These are phyloP conservation scores for Limanda limanda DNA, from an alignment of 2,113 vertebrate species.

Conservation along the genomic window DNA sequence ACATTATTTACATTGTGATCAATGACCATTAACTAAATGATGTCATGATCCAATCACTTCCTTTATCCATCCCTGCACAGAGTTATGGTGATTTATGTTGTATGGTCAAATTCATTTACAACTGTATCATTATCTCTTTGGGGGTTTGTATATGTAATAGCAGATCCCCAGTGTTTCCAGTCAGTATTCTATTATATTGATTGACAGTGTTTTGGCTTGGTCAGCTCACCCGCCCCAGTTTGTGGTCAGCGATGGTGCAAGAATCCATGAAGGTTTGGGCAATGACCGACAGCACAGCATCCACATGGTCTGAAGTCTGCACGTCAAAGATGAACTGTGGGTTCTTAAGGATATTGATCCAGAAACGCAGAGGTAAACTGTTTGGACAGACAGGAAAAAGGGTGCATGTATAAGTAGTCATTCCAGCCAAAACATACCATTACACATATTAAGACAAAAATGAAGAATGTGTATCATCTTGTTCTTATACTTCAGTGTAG, in stretches of 20 bases:
- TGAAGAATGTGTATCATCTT: too few relatives aligned
- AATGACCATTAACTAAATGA: too few relatives aligned
- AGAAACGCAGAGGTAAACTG: conserved; percentile 95
- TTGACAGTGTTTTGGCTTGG: background rate
- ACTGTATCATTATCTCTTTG: background rate
- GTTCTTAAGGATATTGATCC: conserved; percentile 99
- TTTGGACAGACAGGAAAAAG: conserved; percentile 25
- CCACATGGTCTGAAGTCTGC: conserved; percentile 93
- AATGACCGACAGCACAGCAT: conserved; percentile 95
- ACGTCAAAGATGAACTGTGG: conserved; percentile 97
- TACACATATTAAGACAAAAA: too few relatives aligned
- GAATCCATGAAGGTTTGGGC: conserved; percentile 99
- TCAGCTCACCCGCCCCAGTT: conserved; percentile 90
- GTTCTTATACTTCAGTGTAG: too few relatives aligned
- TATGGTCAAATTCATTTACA: too few relatives aligned
- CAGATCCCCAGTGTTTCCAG: background rate
- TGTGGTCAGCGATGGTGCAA: conserved; percentile 97
- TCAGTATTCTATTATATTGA: background rate
- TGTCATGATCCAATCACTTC: too few relatives aligned
- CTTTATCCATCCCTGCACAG: too few relatives aligned
- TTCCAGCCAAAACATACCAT: background rate
- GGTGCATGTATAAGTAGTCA: background rate
- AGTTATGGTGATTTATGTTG: too few relatives aligned
- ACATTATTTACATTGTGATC: background rate
- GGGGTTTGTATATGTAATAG: background rate